Evolutionary conservation across 2,888 invertebrate genomes (phyloP), one percentile per base, ranked within the genome.

Genomic region (Parnassius apollo): DNA sequence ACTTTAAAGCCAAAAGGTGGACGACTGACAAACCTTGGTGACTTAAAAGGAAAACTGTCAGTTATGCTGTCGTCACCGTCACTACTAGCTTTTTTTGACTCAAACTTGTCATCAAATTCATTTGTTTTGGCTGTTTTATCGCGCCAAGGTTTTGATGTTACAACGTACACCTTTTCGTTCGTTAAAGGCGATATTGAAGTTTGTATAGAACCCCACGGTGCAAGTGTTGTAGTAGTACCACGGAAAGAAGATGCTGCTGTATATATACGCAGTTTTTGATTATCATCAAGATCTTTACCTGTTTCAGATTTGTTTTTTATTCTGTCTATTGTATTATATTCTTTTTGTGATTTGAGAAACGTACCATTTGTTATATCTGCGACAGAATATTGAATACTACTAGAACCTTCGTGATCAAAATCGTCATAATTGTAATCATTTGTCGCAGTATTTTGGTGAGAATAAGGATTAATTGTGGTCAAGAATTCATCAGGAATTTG

Each of bases 161-260:
- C 96, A 1, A 97, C 95, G 71, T 96, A 96, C 0, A 96, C 93
- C 77, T 95, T 95, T 85, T 97, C 96, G 74, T 95, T 95, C 4
- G 95, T 96, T 64, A 94, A 84, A n/a, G 96, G 94, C 11, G 96
- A 95, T 76, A 96, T 94, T 18, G 95, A 94, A 1, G 95, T 93
- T 76, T 94, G 93, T 67, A 94, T 92, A 74, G 93, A 90, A 50
- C 94, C 94, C 96, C 96, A 96, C 2, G 91, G 89, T 1, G 92
- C 88, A 42, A 86, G 83, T 58, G 91, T 91, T 9, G 89, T 90
- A 1, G 85, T 88, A 2, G 80, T 78, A 18, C 76, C 86, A 64
- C 85, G 77, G 58, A 88, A 86, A 52, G 88, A 88, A 2, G 91
- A 87, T 4, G 88, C 86, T 53, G 89, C 87, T 63, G 87, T 87